Percentiles rank a stretch among this genome's conserved stretches.
phyloP scores from a whole-genome alignment of 2,888 invertebrate genomes.

The Galeopsomyia nigrocyanea region DNA sequence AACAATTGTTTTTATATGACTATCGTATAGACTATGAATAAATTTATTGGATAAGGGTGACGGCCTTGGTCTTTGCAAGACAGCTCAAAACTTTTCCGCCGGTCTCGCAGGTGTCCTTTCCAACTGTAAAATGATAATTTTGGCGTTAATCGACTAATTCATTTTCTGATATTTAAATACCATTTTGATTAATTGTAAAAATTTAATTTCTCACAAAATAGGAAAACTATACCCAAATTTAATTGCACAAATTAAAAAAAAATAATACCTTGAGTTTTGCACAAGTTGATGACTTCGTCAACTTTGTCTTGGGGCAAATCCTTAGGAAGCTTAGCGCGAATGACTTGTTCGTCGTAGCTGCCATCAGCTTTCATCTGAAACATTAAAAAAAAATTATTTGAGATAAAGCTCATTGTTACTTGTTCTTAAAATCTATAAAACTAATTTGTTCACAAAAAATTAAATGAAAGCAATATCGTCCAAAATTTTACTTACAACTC shows the following conservation, averaged over 20 bases:
- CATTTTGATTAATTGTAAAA: no score
- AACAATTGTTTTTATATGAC: background rate
- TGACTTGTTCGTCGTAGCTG: constrained; percentile 53
- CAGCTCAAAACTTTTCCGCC: constrained; percentile 48
- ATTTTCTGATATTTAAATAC: no score
- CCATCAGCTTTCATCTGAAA: constrained; percentile 56
- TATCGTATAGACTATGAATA: background rate
- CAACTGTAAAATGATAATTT: constrained; percentile 35
- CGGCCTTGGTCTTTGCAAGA: constrained; percentile 42
- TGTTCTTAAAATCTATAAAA: background rate
- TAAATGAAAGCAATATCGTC: background rate
- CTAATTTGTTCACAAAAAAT: background rate
- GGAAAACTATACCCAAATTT: no score
- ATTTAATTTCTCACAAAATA: no score
- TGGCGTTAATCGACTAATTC: no score
- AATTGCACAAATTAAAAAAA: no score
- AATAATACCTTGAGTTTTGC: constrained; percentile 54
- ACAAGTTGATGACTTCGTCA: constrained; percentile 52
- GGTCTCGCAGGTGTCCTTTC: constrained; percentile 46
- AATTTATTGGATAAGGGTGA: constrained; percentile 18
- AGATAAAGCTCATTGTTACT: background rate
- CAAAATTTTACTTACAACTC: constrained; percentile 55
- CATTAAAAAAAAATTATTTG: background rate
- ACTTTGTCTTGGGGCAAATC: constrained; percentile 51
- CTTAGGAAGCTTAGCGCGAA: constrained; percentile 52